phyloP scores from a whole-genome alignment of 1,140 invertebrate genomes.

The Thereuonema tuberculata region DNA sequence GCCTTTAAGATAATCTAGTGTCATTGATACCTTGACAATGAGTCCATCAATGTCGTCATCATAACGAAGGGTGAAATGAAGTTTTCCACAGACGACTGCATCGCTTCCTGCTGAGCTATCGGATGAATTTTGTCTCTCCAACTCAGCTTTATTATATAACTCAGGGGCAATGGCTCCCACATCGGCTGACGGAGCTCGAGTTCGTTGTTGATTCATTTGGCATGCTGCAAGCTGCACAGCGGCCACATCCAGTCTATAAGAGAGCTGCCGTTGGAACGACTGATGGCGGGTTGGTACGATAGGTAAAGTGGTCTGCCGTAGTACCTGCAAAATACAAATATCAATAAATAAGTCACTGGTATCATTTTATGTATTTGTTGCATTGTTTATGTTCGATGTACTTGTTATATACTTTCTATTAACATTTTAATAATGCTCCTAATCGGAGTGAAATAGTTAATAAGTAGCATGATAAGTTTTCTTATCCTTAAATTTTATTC shows the following conservation, averaged over 20 bases:
- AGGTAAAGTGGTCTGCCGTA: slow-evolving; percentile 62
- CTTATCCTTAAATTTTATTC: too few relatives aligned
- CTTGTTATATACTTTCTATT: too few relatives aligned
- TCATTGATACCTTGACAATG: slow-evolving; percentile 58
- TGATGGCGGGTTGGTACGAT: slow-evolving; percentile 63
- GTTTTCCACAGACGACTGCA: slow-evolving; percentile 56
- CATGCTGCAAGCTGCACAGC: slow-evolving; percentile 62
- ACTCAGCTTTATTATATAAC: slow-evolving; percentile 57
- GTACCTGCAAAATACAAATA: slow-evolving; percentile 36
- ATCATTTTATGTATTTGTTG: too few relatives aligned
- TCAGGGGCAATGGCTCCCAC: slow-evolving; percentile 45
- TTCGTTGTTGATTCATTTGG: slow-evolving; percentile 45
- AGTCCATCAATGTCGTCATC: slow-evolving; percentile 59
- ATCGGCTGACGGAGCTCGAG: slow-evolving; percentile 42
- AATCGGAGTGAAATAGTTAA: too few relatives aligned
- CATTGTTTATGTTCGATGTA: too few relatives aligned
- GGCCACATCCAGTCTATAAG: slow-evolving; percentile 54
- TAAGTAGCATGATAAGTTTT: too few relatives aligned
- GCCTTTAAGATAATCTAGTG: too few relatives aligned
- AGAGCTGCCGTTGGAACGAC: slow-evolving; percentile 60
- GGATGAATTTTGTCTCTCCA: slow-evolving; percentile 53
- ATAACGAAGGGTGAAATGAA: slow-evolving; percentile 61
- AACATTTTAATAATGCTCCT: too few relatives aligned
- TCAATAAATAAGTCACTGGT: too few relatives aligned
- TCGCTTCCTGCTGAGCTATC: slow-evolving; percentile 51